phyloP scores from a whole-genome alignment of 2,797 vertebrate species.

The Muscicapa striata region DNA sequence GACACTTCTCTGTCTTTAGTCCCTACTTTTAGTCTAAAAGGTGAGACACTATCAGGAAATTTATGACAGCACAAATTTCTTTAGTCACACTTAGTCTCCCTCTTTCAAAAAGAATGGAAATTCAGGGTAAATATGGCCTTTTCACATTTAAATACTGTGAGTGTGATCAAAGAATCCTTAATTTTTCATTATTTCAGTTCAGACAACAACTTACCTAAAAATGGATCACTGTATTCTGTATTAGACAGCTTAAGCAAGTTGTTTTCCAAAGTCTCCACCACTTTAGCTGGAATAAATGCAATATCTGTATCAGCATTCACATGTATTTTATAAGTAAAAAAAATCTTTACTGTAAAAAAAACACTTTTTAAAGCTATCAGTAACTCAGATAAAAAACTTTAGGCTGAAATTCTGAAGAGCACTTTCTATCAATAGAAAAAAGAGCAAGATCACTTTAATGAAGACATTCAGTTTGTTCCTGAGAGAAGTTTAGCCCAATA shows the following conservation, averaged over 20 bases:
- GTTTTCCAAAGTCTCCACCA: slow-evolving; percentile 71
- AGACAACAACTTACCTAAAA: slow-evolving; percentile 73
- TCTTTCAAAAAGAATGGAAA: neutral
- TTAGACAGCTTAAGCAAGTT: slow-evolving; percentile 75
- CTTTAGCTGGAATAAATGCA: slow-evolving; percentile 66
- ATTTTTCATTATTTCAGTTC: neutral
- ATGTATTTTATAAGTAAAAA: neutral
- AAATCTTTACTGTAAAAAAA: neutral
- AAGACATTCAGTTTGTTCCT: neutral
- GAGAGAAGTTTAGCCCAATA: neutral
- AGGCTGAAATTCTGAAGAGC: neutral
- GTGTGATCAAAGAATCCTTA: neutral
- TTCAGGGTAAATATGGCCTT: neutral
- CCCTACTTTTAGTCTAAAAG: neutral
- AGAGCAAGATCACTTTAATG: neutral
- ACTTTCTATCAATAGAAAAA: neutral
- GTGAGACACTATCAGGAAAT: neutral
- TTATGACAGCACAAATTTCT: neutral
- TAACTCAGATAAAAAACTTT: neutral
- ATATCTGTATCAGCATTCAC: neutral
- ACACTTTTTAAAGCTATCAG: neutral
- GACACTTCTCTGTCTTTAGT: neutral
- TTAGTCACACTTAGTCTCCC: neutral
- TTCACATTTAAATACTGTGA: neutral
- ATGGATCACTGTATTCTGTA: slow-evolving; percentile 74